phyloP scores from a whole-genome alignment of 2,888 invertebrate genomes.

The Hypomecis atomaria region DNA sequence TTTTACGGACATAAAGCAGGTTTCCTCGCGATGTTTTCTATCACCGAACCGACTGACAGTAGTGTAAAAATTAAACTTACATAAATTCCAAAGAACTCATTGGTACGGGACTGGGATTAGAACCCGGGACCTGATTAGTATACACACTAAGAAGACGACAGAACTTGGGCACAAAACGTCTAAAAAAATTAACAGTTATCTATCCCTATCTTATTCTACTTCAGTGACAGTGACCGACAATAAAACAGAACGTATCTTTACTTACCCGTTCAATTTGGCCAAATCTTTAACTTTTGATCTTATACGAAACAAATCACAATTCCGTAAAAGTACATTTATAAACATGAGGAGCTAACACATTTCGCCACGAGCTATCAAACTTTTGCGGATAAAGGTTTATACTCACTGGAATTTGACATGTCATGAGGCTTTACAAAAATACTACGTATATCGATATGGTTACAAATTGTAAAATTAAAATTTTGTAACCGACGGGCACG shows the following conservation, averaged over 20 bases:
- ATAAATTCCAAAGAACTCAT: too few species aligned
- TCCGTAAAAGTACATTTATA: slow-evolving; percentile 15
- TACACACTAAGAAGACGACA: too few species aligned
- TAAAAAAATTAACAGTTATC: too few species aligned
- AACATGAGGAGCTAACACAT: slow-evolving; percentile 17
- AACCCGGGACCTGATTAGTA: too few species aligned
- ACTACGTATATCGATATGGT: neutral
- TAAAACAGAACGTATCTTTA: neutral
- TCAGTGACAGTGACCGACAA: neutral
- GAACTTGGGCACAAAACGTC: too few species aligned
- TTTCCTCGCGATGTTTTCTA: too few species aligned
- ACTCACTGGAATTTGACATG: neutral
- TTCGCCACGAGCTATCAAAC: slow-evolving; percentile 14
- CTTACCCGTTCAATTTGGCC: neutral
- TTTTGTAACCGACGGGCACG: too few species aligned
- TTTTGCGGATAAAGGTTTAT: slow-evolving; percentile 14
- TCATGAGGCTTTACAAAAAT: neutral
- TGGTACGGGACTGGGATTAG: too few species aligned
- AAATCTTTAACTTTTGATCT: slow-evolving; percentile 8
- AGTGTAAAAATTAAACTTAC: too few species aligned
- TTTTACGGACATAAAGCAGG: too few species aligned
- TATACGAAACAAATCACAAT: slow-evolving; percentile 16
- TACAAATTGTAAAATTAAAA: too few species aligned
- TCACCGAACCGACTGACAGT: too few species aligned
- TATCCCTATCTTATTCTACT: neutral